Conservation (phyloP, 2,888 invertebrate species). For the Melanostoma mellinum region DNA sequence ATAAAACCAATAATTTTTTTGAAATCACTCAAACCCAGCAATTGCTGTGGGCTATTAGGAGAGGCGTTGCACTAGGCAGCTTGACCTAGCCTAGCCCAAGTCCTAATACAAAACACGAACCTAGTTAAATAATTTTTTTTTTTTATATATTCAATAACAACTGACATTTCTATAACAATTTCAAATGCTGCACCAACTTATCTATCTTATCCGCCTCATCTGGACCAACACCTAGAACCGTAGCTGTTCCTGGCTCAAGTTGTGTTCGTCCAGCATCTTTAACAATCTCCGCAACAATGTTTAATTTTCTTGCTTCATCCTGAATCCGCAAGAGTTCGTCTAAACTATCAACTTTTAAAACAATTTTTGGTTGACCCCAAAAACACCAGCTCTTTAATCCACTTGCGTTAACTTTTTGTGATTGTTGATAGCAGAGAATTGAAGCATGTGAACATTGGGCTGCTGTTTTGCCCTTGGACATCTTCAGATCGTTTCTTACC, state of each 20-base stretch:
- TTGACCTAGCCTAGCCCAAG: too few species aligned
- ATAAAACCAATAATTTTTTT: too few species aligned
- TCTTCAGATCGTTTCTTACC: constrained; percentile 88
- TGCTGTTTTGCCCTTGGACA: constrained; percentile 91
- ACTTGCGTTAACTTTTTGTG: constrained; percentile 75
- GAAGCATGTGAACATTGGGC: constrained; percentile 92
- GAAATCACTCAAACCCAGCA: background rate
- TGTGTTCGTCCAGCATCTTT: constrained; percentile 90
- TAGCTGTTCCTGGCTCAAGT: constrained; percentile 86
- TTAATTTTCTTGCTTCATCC: constrained; percentile 82
- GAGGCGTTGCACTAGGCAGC: too few species aligned
- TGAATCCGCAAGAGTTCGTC: constrained; percentile 83
- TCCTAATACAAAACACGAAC: too few species aligned
- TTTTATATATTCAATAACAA: constrained; percentile 12
- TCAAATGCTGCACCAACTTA: constrained; percentile 85
- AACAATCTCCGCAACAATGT: constrained; percentile 84
- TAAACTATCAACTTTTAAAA: constrained; percentile 85
- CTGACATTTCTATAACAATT: constrained; percentile 83
- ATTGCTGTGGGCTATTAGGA: background rate
- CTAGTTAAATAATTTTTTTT: too few species aligned
- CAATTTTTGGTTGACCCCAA: constrained; percentile 89
- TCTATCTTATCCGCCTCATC: constrained; percentile 84
- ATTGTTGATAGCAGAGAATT: constrained; percentile 85
- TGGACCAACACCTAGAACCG: constrained; percentile 90
- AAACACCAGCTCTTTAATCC: constrained; percentile 85